These are phyloP conservation scores for Cavia porcellus DNA, from an alignment of 2,113 vertebrate species.

Conservation along the genomic window DNA sequence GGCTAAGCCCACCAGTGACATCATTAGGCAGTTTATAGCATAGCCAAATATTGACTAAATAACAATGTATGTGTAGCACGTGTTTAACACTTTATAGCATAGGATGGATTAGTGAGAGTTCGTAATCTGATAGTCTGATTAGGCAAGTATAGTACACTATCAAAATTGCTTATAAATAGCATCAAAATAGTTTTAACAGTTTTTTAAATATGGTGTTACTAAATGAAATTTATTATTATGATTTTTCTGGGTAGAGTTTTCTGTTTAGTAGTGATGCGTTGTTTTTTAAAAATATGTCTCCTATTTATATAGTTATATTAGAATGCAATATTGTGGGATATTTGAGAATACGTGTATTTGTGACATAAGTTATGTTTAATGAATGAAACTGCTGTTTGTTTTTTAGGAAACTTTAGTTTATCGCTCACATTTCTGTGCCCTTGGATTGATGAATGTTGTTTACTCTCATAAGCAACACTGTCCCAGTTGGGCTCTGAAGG, in stretches of 20 bases:
- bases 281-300: background rate
- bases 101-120: background rate
- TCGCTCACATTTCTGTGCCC: background rate
- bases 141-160: background rate
- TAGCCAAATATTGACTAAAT: background rate
- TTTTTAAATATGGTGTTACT: background rate
- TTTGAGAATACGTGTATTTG: background rate
- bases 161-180: background rate
- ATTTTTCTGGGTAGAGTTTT: slow-evolving; percentile 14
- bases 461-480: background rate
- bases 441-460: slow-evolving; percentile 3
- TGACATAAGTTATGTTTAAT: slow-evolving; percentile 1
- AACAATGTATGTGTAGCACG: background rate
- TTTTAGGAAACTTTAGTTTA: slow-evolving; percentile 41
- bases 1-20: background rate
- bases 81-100: background rate
- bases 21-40: background rate
- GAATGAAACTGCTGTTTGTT: background rate
- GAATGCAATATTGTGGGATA: background rate
- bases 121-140: background rate
- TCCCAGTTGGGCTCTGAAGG: background rate
- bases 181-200: background rate
- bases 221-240: slow-evolving; percentile 15
- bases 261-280: background rate
- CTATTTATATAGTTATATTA: slow-evolving; percentile 4